Base-by-base conservation (phyloP, 2,888 invertebrate species). In the Ormyrus nitidulus region DNA sequence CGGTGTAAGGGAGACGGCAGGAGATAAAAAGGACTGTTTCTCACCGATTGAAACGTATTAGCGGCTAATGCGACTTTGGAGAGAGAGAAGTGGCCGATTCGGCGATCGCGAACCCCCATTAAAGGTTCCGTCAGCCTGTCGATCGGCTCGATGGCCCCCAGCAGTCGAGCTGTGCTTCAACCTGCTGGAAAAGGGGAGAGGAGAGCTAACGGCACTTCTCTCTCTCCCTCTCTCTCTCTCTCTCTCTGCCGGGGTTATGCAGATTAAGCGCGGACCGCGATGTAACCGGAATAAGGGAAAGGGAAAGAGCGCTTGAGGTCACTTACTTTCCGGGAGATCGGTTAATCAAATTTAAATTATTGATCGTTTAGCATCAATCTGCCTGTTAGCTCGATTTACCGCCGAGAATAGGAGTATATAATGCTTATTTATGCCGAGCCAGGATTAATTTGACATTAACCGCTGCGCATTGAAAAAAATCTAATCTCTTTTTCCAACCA, bases 261-360 rank as follows among this genome's bases (percentile, higher is more conserved):
- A 77, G 70, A 77, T 77, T 70, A 70, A 77, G 66, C 73, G 51
- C 49, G 51, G 34, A 51, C 61, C 65, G 58, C 62, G 53, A 53
- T 48, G 62, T 62, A 62, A 72, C 64, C 58, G 58, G 74, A 74
- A 74, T 65, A 74, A 66, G 65, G 59, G 66, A 75, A 53, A 68
- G 66, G 59, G 19, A 75, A 66, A 59, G 66, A 51, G 68, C 9
- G 66, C 19, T n/a, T 34, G n/a, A 56, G 48, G n/a, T 34, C 34
- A 34, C 34, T 34, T 34, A 34, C 34, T 56, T 59, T 19, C 46
- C 59, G 56, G 71, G 44, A 49, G 49, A n/a, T 10, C 69, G 19
- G 56, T 49, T 49, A 19, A 44, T 48, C 66, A 66, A 53, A 10
- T 49, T 53, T 46, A 53, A 66, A 44, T 44, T 34, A 34, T 34